phyloP scores from a whole-genome alignment of 2,888 invertebrate genomes.

The Drosophila acutilabella region DNA sequence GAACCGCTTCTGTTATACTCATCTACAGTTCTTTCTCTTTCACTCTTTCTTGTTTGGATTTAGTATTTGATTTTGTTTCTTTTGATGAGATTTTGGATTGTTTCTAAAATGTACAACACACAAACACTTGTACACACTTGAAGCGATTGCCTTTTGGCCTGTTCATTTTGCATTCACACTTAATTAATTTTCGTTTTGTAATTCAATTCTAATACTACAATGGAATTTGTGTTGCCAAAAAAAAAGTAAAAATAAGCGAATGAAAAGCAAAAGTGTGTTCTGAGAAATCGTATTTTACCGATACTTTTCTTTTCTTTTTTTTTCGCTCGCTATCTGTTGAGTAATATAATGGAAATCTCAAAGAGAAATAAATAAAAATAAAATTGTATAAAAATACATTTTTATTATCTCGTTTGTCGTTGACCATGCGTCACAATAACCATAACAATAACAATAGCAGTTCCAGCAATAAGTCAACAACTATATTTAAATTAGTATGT shows the following conservation, averaged over 20 bases:
- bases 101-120: conserved; percentile 29
- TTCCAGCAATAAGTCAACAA: conserved; percentile 33
- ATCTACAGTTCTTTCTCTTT: conserved; percentile 2
- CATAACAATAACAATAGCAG: conserved; percentile 39
- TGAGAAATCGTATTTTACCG: conserved; percentile 27
- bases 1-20: conserved; percentile 20
- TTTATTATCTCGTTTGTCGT: conserved; percentile 63
- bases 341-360: conserved; percentile 25
- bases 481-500: conserved; percentile 35
- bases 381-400: conserved; percentile 58
- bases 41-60: conserved; percentile 26
- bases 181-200: conserved; percentile 66
- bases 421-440: conserved; percentile 48
- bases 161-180: conserved; percentile 66
- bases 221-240: conserved; percentile 39
- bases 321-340: conserved; percentile 9
- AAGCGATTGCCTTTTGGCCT: conserved; percentile 37
- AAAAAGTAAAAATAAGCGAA: conserved; percentile 3
- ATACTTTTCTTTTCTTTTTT: conserved; percentile 6
- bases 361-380: conserved; percentile 45
- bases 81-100: conserved; percentile 52
- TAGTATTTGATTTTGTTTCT: conserved; percentile 48
- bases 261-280: conserved; percentile 28
- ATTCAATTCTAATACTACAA: conserved; percentile 45
- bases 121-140: not conserved